phyloP scores from a whole-genome alignment of 2,888 invertebrate species.

The Chymomyza caudatula region DNA sequence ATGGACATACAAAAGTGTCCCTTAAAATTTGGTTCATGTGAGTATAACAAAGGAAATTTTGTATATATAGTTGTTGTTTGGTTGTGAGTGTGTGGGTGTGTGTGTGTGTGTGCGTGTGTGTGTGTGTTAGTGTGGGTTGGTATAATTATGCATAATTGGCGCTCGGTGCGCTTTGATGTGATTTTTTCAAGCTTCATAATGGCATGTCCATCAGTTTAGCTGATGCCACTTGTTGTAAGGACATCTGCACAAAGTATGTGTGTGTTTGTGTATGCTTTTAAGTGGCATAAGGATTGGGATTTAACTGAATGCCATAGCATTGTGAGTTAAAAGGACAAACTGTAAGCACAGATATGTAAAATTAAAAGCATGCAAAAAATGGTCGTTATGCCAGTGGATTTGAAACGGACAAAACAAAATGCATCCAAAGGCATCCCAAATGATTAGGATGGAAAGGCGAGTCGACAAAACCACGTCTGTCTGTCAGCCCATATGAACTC shows the following conservation, averaged over 20 bases:
- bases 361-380: constrained; percentile 5
- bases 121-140: constrained; percentile 24
- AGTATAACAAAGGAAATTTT: constrained; percentile 78
- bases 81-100: background rate
- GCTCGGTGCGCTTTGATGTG: constrained; percentile 51
- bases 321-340: constrained; percentile 21
- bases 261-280: background rate
- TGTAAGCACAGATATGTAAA: constrained; percentile 15
- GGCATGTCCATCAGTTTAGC: constrained; percentile 18
- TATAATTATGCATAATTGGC: constrained; percentile 67
- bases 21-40: constrained; percentile 89
- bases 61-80: background rate
- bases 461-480: too few relatives aligned
- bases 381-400: too few relatives aligned
- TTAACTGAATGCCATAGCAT: constrained; percentile 32
- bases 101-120: background rate
- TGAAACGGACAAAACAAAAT: too few relatives aligned
- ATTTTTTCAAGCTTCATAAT: constrained; percentile 15
- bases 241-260: constrained; percentile 16
- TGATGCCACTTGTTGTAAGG: constrained; percentile 52
- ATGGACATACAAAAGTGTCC: constrained; percentile 91
- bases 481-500: too few relatives aligned
- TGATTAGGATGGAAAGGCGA: too few relatives aligned
- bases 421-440: too few relatives aligned
- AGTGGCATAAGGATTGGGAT: constrained; percentile 13